phyloP scores from a whole-genome alignment of 2,113 vertebrate species.

The Pandion haliaetus region DNA sequence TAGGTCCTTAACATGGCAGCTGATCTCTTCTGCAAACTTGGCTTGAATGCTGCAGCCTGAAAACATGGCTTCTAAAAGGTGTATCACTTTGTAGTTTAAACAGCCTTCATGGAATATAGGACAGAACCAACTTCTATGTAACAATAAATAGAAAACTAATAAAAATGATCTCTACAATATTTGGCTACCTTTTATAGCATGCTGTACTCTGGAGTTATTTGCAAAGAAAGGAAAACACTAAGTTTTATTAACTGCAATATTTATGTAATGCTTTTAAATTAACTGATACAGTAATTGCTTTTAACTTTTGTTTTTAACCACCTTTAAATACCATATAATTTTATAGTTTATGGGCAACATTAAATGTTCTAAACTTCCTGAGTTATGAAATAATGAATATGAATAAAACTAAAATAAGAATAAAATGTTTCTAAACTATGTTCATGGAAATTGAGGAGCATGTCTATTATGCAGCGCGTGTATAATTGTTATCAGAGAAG shows the following conservation, averaged over 20 bases:
- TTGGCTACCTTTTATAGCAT: not conserved
- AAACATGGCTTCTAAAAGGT: not conserved
- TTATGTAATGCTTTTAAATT: not conserved
- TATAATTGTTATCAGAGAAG: not conserved
- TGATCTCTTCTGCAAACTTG: not conserved
- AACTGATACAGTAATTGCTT: not conserved
- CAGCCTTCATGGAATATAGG: not conserved
- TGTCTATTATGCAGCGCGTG: not conserved
- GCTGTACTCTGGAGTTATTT: not conserved
- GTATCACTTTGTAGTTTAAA: not conserved
- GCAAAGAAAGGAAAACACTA: not conserved
- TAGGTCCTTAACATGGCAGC: not conserved
- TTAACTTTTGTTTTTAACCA: not conserved
- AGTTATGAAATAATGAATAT: not conserved
- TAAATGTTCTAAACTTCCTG: not conserved
- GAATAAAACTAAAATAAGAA: not conserved
- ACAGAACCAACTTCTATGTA: not conserved
- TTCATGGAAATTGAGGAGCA: not conserved
- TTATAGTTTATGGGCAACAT: not conserved
- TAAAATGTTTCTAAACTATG: not conserved
- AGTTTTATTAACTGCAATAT: not conserved
- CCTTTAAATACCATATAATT: not conserved
- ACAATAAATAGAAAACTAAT: not conserved
- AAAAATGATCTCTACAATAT: not conserved
- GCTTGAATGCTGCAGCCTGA: not conserved